Conservation (phyloP, 53 echinoderm and acorn worm genomes). For the Antedon mediterranea region DNA sequence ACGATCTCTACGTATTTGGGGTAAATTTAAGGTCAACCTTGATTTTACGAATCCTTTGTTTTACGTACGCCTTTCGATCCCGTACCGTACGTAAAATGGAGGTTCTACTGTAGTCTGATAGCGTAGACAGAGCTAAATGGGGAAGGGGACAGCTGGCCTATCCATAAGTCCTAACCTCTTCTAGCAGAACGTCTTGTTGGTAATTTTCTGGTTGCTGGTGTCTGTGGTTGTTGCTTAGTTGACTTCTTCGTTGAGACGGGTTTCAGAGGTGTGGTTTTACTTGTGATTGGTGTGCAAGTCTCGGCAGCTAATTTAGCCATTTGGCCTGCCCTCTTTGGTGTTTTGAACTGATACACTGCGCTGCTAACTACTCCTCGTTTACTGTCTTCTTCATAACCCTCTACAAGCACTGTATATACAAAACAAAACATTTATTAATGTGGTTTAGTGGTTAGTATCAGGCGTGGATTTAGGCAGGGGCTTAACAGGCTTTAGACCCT, state of each 20-base stretch:
- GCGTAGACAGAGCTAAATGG: too few species aligned
- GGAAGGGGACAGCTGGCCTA: too few species aligned
- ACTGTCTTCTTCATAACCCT: constrained; percentile 5
- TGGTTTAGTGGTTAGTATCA: neutral
- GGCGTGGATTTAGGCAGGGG: too few species aligned
- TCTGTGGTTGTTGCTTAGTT: neutral
- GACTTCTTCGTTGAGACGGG: neutral
- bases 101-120: too few species aligned
- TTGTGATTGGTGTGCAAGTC: constrained; percentile 24
- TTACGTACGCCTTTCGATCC: too few species aligned
- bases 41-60: too few species aligned
- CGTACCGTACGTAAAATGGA: too few species aligned
- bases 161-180: neutral
- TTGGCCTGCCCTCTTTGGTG: constrained; percentile 42
- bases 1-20: too few species aligned
- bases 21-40: too few species aligned
- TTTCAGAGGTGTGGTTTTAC: constrained; percentile 11
- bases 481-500: too few species aligned
- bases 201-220: neutral
- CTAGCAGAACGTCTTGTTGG: neutral
- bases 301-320: constrained; percentile 63
- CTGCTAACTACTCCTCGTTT: constrained; percentile 23
- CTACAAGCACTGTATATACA: neutral
- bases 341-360: constrained; percentile 60
- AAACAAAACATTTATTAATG: neutral